A percentile compares a stretch with the other conserved stretches of the same genome.
Conservation (phyloP, 1,140 invertebrate genomes). For the Nephila pilipes region DNA sequence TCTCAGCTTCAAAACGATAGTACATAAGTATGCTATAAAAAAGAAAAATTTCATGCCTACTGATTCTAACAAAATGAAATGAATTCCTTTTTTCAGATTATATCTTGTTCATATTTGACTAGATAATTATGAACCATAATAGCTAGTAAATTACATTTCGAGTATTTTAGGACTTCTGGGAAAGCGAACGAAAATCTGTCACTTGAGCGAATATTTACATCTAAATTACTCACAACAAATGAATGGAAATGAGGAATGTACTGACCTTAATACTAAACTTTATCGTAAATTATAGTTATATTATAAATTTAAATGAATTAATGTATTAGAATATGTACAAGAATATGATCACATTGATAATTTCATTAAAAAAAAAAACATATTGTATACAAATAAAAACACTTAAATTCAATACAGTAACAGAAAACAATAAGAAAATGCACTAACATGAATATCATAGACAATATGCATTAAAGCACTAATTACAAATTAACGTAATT, state of each 20-base stretch:
- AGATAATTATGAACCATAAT: slow-evolving; percentile 8
- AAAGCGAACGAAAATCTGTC: neutral
- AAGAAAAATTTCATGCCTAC: too few relatives aligned
- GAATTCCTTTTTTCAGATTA: too few relatives aligned
- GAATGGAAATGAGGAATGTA: slow-evolving; percentile 24
- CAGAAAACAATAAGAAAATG: neutral
- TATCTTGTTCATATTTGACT: neutral
- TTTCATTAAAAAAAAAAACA: neutral
- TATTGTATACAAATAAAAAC: neutral
- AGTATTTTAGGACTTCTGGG: neutral
- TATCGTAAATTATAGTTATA: neutral
- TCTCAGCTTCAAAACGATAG: too few relatives aligned
- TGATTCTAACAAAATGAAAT: too few relatives aligned
- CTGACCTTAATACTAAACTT: slow-evolving; percentile 33
- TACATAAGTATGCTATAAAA: too few relatives aligned
- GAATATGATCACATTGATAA: slow-evolving; percentile 1
- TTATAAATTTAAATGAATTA: slow-evolving; percentile 5
- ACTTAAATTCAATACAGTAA: neutral
- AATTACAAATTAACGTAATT: neutral
- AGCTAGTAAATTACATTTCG: neutral
- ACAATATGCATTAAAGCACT: neutral
- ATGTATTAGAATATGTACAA: slow-evolving; percentile 1
- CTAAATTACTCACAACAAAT: neutral
- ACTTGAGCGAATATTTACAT: neutral
- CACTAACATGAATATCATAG: neutral